Base-by-base conservation (phyloP, 2,888 invertebrate genomes). In the Melieria omissa region DNA sequence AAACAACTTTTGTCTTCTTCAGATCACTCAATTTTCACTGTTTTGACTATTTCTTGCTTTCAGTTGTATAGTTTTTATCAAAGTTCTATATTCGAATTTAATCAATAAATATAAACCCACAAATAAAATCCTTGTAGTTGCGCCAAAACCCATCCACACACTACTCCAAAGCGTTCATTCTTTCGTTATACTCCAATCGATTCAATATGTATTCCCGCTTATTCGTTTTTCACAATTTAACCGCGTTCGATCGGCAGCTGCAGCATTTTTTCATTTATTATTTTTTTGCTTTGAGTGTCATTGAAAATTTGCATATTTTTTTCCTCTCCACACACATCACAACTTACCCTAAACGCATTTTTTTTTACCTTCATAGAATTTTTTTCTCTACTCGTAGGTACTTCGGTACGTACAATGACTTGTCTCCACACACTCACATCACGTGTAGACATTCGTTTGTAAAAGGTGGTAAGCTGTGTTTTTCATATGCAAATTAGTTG, bases 401-500 rank as follows among this genome's bases (percentile, higher is more conserved):
- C 61, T 67, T 58, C 41, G 29, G 29, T 29, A 29, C 29, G 29
- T 29, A 29, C 29, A 29, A 29, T 29, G 29, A 29, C 29, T 29
- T 29, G 29, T 29, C 29, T 29, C 29, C 65, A 55, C 65, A 65
- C 57, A 55, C 29, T 55, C 44, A n/a, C 54, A 55, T 65, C 12
- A 12, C 3, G 41, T 52, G n/a, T 64, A n/a, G 42, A 1, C 41
- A 55, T 47, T 49, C 64, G 42, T 42, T 64, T 49, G 49, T 8
- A 71, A 71, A 72, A 77, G 73, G 73, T 73, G 70, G 72, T 72
- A 74, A 70, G 71, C 60, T 63, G 64, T 68, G 72, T 68, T 74
- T 75, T 78, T 75, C 72, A 76, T 76, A 78, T 79, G 79, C 74
- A 78, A 77, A 79, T 78, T 64, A 76, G 63, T 70, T 69, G 44